Percentiles rank a stretch among this genome's conserved stretches.
Conservation (phyloP, 2,888 invertebrate species). For the Cylloceria caligata region DNA sequence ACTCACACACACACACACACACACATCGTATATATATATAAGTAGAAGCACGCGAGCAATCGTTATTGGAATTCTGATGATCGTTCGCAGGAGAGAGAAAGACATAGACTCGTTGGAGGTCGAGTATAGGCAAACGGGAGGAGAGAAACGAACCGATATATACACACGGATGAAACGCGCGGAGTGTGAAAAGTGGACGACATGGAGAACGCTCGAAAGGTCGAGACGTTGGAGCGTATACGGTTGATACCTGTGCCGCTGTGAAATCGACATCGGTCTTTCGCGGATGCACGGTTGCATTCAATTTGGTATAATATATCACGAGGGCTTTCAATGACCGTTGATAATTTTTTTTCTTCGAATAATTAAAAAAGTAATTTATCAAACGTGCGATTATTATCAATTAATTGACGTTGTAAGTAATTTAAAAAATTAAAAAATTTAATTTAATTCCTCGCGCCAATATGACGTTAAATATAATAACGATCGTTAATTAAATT, state of each 20-base stretch:
- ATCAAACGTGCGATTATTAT: background rate
- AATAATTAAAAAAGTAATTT: background rate
- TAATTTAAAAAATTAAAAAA: too few species aligned
- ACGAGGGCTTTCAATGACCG: background rate
- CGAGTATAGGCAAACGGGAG: constrained; percentile 53
- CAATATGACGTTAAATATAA: too few species aligned
- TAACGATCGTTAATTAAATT: too few species aligned
- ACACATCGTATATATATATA: background rate
- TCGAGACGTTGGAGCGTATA: constrained; percentile 43
- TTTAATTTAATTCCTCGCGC: too few species aligned
- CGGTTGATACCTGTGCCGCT: constrained; percentile 44
- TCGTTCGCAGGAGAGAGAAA: constrained; percentile 49
- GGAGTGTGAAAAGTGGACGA: constrained; percentile 68
- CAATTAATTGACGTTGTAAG: too few species aligned
- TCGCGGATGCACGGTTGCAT: constrained; percentile 26
- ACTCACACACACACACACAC: too few species aligned
- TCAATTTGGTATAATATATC: background rate
- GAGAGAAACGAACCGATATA: constrained; percentile 52
- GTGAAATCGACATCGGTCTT: constrained; percentile 45
- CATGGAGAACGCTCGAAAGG: constrained; percentile 63
- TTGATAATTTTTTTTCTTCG: background rate
- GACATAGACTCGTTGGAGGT: constrained; percentile 57
- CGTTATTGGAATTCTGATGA: constrained; percentile 67
- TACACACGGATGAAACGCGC: constrained; percentile 35
- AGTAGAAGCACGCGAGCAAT: constrained; percentile 47